phyloP scores from a whole-genome alignment of 2,888 invertebrate species.

The Spisula solida region DNA sequence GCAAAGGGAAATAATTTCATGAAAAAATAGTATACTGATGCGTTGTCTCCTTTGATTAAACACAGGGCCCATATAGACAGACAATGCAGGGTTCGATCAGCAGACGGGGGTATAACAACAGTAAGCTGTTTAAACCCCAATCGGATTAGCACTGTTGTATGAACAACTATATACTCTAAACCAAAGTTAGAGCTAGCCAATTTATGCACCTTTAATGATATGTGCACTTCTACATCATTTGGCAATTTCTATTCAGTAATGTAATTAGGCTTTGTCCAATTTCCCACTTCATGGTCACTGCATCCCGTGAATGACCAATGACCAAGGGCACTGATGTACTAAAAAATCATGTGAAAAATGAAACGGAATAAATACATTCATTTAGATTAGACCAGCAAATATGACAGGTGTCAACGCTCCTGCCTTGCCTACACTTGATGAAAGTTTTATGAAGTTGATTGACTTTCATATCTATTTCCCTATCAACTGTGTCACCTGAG shows the following conservation, averaged over 20 bases:
- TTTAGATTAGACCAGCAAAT: neutral
- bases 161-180: neutral
- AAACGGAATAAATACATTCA: slow-evolving; percentile 1
- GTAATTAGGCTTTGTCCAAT: neutral
- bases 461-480: neutral
- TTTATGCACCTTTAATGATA: neutral
- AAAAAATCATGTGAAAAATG: neutral
- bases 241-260: neutral
- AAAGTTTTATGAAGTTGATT: slow-evolving; percentile 15
- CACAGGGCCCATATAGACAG: too few species aligned
- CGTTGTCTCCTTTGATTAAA: too few species aligned
- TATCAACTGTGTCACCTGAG: neutral
- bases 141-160: neutral
- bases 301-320: neutral
- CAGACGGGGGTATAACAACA: neutral
- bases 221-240: neutral
- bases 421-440: neutral
- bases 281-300: neutral
- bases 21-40: too few species aligned
- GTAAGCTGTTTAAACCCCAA: neutral
- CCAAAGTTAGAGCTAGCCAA: neutral
- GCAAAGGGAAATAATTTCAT: too few species aligned
- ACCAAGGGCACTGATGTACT: neutral
- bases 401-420: slow-evolving; percentile 6
- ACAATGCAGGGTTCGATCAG: neutral